A percentile compares a stretch with the other conserved stretches of the same genome.
These are phyloP conservation scores for Saimiri boliviensis DNA, from an alignment of 2,113 vertebrate species.

Conservation along the genomic window DNA sequence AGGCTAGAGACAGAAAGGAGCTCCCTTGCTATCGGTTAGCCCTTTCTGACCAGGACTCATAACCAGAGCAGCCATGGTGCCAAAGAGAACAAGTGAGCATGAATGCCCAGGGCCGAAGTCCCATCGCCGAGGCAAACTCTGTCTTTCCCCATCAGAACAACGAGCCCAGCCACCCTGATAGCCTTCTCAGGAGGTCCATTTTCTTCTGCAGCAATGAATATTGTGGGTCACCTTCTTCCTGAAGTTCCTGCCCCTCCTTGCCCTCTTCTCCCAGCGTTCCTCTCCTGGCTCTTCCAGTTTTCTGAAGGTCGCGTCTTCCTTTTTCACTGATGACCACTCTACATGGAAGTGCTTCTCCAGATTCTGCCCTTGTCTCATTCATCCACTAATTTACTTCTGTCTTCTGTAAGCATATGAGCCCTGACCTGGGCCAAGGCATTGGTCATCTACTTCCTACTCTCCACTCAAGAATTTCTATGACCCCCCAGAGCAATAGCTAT, in stretches of 20 bases:
- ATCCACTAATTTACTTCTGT: neutral
- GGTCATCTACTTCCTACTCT: neutral
- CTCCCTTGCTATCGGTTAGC: neutral
- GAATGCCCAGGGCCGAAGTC: neutral
- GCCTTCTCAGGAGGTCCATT: neutral
- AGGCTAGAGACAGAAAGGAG: neutral
- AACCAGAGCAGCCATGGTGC: neutral
- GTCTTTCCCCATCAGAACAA: neutral
- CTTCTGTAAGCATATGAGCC: neutral
- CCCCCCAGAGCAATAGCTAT: neutral
- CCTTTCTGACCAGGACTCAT: neutral
- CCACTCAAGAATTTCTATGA: neutral
- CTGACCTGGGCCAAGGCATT: neutral
- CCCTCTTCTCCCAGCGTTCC: neutral
- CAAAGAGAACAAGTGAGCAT: neutral
- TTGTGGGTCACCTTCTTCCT: neutral
- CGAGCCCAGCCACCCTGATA: neutral
- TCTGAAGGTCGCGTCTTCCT: neutral
- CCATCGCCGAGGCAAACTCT: neutral
- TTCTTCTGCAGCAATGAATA: neutral
- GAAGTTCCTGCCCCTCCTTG: neutral
- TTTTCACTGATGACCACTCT: neutral
- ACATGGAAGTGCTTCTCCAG: neutral
- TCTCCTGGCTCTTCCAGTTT: neutral
- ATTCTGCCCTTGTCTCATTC: neutral